Evolutionary conservation across 2,797 vertebrate species (phyloP), one percentile per base, ranked within the genome.

Genomic region (Rhinatrema bivittatum): DNA sequence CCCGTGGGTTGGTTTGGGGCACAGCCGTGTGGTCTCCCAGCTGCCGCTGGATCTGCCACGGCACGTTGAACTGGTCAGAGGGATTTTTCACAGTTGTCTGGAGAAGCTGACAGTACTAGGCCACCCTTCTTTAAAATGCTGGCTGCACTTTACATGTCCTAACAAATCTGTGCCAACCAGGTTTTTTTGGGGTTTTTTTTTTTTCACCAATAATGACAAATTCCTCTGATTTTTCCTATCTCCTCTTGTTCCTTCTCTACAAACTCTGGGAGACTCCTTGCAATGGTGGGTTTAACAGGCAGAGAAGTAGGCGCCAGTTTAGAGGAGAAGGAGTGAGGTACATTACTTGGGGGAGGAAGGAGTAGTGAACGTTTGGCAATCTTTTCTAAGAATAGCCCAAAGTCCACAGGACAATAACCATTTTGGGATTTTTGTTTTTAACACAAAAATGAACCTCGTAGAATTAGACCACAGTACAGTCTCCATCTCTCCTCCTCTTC

Each of bases 31-130:
- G n/a, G n/a, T n/a, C 19, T 10, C n/a, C 18, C 18, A 32, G 15
- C 18, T 21, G n/a, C 16, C 29, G 25, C 17, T 38, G 25, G 10
- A 16, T 11, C 25, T 42, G 26, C 25, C 20, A 14, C 6, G 4
- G 28, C 23, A 12, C 16, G 11, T 29, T 14, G 21, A 21, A 21
- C 22, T 9, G 12, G 21, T 21, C 17, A 36, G 20, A 27, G 15
- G 30, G 14, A 38, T 42, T 42, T n/a, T 34, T 38, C 46, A 29
- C 29, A n/a, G 21, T 22, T 21, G 17, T 29, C 38, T 38, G 33
- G 25, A 29, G 34, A 29, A 14, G 21, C 46, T 25, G 30, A 25
- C 25, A 33, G 36, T 30, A 36, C 24, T 8, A 7, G 35, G 43
- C 24, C 24, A 32, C 20, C 25, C 34, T 25, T 25, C 17, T 33